phyloP scores from a whole-genome alignment of 2,113 vertebrate species.

The Rhinoderma darwinii region DNA sequence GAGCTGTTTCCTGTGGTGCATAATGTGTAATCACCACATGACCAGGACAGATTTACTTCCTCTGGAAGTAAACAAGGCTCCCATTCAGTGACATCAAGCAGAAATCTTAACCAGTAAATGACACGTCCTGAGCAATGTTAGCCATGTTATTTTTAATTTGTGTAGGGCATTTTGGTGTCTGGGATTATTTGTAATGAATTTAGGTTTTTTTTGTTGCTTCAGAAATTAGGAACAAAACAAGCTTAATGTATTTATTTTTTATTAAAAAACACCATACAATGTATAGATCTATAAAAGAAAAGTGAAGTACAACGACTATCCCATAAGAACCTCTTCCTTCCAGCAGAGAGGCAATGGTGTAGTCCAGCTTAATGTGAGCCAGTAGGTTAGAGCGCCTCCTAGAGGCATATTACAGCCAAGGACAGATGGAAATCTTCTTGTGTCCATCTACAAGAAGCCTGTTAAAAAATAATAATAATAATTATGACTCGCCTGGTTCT shows the following conservation, averaged over 20 bases:
- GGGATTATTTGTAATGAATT: too few relatives aligned
- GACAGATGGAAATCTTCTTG: neutral
- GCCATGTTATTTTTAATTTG: neutral
- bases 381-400: neutral
- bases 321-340: conserved; percentile 15
- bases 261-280: neutral
- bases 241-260: neutral
- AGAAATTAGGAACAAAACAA: neutral
- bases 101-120: too few relatives aligned
- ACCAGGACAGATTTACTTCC: too few relatives aligned
- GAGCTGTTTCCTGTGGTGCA: too few relatives aligned
- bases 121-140: neutral
- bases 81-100: too few relatives aligned
- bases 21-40: too few relatives aligned
- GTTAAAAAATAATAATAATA: neutral
- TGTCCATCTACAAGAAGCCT: conserved; percentile 19
- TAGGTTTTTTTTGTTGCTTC: neutral
- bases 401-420: neutral
- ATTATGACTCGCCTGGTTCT: too few relatives aligned
- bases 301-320: neutral
- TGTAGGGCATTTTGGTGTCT: too few relatives aligned
- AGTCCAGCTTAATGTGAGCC: conserved; percentile 44
- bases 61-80: too few relatives aligned
- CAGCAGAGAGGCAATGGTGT: conserved; percentile 31
- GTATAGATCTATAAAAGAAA: neutral